Base-by-base conservation (phyloP, 92 coral and sea anemone genomes). In the Epizoanthus stellaris region DNA sequence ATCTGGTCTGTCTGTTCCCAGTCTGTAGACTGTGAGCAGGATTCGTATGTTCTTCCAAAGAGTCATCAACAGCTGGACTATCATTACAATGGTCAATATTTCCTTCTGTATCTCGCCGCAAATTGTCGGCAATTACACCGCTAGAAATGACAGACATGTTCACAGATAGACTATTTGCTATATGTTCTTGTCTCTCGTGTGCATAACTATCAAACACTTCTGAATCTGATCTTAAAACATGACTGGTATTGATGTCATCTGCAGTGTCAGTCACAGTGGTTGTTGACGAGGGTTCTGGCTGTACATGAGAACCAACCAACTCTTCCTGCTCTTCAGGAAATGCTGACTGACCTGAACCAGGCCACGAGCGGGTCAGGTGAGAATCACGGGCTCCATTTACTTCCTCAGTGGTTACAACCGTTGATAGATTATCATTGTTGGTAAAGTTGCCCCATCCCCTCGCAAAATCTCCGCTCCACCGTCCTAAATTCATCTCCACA, bases 401-500 rank as follows among this genome's bases (percentile, higher is more conserved):
- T 30, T 63, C 70, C 42, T 58, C 88, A 47, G 63, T 76, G 53
- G 67, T 68, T 56, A 82, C 72, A 84, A 88, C 69, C 58, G 80
- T 76, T 82, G 86, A 73, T 59, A 73, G 73, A 25, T 76, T 54
- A 53, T 85, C 70, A 76, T 82, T 59, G 74, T 70, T 66, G 38
- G 88, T 86, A 67, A 86, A 82, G 68, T 69, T 88, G 16, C 88
- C 86, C 56, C 88, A 86, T 17, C 88, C 88, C 34, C 91, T 76
- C 9, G 82, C 91, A 59, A 65, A 79, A 25, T 76, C 85, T 9
- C 82, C 80, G 47, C 83, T 76, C 65, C 86, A 74, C 30, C 87
- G 77, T 23, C 82, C 91, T 60, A 88, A 77, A 59, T 84, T 88
- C 88, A 83, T 83, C 76, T 88, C 91, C 58, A 88, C 86, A 5